Conservation (phyloP, 2,888 invertebrate genomes). For the Heliconius erato region DNA sequence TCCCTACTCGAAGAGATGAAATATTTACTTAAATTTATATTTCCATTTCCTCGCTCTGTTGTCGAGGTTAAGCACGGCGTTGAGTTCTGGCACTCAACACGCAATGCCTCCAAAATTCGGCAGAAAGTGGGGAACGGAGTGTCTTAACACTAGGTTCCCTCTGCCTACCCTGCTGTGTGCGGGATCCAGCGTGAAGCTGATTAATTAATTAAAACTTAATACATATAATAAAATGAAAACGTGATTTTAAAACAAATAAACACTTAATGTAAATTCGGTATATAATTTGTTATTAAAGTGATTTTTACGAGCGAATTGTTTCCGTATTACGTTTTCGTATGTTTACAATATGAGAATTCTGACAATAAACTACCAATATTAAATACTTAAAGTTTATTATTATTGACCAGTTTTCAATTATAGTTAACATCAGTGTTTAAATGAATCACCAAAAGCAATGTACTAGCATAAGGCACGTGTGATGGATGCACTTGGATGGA, state of each 20-base stretch:
- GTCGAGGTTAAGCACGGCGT: too few species aligned
- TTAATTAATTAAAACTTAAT: neutral
- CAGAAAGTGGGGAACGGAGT: too few species aligned
- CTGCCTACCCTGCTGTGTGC: too few species aligned
- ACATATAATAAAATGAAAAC: neutral
- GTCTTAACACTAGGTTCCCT: too few species aligned
- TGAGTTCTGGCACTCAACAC: too few species aligned
- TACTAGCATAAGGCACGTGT: too few species aligned
- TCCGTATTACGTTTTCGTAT: slow-evolving; percentile 26
- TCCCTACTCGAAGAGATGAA: too few species aligned
- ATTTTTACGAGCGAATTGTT: slow-evolving; percentile 27
- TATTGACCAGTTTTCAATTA: slow-evolving; percentile 11
- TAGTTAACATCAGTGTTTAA: neutral
- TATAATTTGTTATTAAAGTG: slow-evolving; percentile 23
- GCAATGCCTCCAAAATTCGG: too few species aligned
- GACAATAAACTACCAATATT: slow-evolving; percentile 18
- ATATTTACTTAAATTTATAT: too few species aligned
- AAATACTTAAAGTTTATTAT: neutral
- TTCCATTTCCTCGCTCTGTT: too few species aligned
- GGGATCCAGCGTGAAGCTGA: too few species aligned
- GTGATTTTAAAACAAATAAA: slow-evolving; percentile 21
- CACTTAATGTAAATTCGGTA: slow-evolving; percentile 9
- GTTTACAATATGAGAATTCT: slow-evolving; percentile 8
- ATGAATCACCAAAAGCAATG: neutral
- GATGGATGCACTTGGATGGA: too few species aligned